Percentiles rank a stretch among this genome's conserved stretches.
These are phyloP conservation scores for Hydrocynus forskahlii DNA, from an alignment of 2,797 vertebrate species.

Conservation along the genomic window DNA sequence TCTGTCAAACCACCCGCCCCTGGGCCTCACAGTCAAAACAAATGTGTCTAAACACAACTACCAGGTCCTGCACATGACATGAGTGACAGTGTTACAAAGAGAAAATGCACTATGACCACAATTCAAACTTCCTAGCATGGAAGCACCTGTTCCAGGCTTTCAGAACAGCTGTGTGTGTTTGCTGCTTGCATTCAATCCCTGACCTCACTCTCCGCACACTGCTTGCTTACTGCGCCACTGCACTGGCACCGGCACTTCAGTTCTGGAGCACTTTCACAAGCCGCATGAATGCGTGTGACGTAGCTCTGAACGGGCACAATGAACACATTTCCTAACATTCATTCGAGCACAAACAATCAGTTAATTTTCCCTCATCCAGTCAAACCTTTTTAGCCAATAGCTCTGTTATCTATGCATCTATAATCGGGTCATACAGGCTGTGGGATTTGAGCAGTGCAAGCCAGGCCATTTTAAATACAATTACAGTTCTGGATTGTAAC, in stretches of 20 bases:
- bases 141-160: not conserved
- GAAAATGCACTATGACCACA: not conserved
- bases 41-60: not conserved
- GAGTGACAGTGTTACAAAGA: not conserved
- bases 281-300: not conserved
- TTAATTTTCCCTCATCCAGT: not conserved
- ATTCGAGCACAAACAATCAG: not conserved
- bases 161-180: not conserved
- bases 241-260: not conserved
- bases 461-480: not conserved
- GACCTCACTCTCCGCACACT: not conserved
- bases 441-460: not conserved
- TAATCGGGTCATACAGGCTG: not conserved
- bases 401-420: not conserved
- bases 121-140: not conserved
- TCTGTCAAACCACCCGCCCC: not conserved
- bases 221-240: conserved; percentile 1
- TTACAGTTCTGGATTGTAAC: not conserved
- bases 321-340: not conserved
- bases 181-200: not conserved
- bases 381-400: not conserved
- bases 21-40: not conserved
- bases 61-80: not conserved
- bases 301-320: not conserved
- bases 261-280: not conserved